These are phyloP conservation scores for Clarias pachynema DNA, from an alignment of 2,797 vertebrate species.

Conservation along the genomic window DNA sequence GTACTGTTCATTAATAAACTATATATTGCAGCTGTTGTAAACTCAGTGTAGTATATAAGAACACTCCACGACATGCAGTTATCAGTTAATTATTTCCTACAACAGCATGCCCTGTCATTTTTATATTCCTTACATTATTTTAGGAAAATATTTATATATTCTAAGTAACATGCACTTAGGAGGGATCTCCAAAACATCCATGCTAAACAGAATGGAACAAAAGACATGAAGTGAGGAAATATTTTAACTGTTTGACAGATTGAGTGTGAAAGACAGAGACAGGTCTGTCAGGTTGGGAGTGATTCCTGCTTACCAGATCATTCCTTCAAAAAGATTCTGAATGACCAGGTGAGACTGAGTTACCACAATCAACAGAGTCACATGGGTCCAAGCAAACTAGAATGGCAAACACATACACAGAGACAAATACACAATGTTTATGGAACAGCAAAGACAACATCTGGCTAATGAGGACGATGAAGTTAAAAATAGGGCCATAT, in stretches of 20 bases:
- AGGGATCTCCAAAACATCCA: neutral
- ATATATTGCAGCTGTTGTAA: neutral
- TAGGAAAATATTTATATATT: neutral
- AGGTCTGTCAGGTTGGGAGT: constrained; percentile 40
- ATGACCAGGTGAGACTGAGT: constrained; percentile 99
- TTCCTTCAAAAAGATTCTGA: constrained; percentile 99
- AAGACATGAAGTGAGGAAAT: constrained; percentile 21
- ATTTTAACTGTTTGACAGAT: neutral
- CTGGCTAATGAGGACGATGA: neutral
- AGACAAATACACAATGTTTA: constrained; percentile 41
- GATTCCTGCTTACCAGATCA: constrained; percentile 94
- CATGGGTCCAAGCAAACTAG: constrained; percentile 99
- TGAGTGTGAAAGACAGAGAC: constrained; percentile 25
- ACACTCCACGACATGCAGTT: neutral
- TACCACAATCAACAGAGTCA: constrained; percentile 99
- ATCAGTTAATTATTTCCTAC: neutral
- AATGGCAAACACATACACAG: constrained; percentile 71
- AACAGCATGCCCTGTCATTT: too few relatives aligned
- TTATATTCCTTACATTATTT: neutral
- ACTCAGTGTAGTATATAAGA: neutral
- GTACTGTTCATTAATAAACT: neutral
- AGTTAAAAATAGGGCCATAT: neutral
- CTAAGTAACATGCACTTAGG: neutral
- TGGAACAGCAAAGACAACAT: constrained; percentile 44
- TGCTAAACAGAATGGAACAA: constrained; percentile 4